phyloP scores from a whole-genome alignment of 2,797 vertebrate genomes.

The Myotis pilosus region DNA sequence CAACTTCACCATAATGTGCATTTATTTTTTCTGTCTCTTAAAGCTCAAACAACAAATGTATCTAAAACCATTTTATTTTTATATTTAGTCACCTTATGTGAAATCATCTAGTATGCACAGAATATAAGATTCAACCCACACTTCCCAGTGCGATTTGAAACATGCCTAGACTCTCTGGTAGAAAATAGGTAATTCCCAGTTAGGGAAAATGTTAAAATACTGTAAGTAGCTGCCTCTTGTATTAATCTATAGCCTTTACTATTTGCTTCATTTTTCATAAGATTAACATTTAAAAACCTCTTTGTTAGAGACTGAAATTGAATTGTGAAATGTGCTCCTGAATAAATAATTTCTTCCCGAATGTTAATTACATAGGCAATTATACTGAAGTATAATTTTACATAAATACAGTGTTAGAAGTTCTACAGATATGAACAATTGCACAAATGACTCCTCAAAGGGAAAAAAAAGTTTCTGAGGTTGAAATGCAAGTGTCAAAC shows the following conservation, averaged over 20 bases:
- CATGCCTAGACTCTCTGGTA: slow-evolving; percentile 51
- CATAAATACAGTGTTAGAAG: slow-evolving; percentile 73
- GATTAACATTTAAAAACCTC: slow-evolving; percentile 78
- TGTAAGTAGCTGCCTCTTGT: slow-evolving; percentile 68
- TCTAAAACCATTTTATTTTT: slow-evolving; percentile 44
- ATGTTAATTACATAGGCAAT: slow-evolving; percentile 78
- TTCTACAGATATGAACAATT: slow-evolving; percentile 72
- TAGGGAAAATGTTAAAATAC: slow-evolving; percentile 47
- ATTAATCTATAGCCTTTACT: slow-evolving; percentile 72
- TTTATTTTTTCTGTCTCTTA: slow-evolving; percentile 47
- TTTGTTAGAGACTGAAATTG: slow-evolving; percentile 71
- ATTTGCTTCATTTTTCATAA: slow-evolving; percentile 69
- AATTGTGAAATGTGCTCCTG: slow-evolving; percentile 76
- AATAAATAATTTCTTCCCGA: slow-evolving; percentile 79
- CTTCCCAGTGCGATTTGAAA: slow-evolving; percentile 59
- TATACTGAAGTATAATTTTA: slow-evolving; percentile 74
- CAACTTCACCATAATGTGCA: not conserved
- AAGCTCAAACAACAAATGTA: slow-evolving; percentile 16
- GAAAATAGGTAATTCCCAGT: slow-evolving; percentile 68
- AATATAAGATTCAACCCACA: slow-evolving; percentile 41
- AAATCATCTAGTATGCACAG: slow-evolving; percentile 36
- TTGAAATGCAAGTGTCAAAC: slow-evolving; percentile 60
- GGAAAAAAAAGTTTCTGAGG: slow-evolving; percentile 36
- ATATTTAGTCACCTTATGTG: slow-evolving; percentile 47
- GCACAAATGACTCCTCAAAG: slow-evolving; percentile 53